A percentile compares a stretch with the other conserved stretches of the same genome.
These are phyloP conservation scores for Protobothrops flavoviridis DNA, from an alignment of 2,113 vertebrate genomes.

Conservation along the genomic window DNA sequence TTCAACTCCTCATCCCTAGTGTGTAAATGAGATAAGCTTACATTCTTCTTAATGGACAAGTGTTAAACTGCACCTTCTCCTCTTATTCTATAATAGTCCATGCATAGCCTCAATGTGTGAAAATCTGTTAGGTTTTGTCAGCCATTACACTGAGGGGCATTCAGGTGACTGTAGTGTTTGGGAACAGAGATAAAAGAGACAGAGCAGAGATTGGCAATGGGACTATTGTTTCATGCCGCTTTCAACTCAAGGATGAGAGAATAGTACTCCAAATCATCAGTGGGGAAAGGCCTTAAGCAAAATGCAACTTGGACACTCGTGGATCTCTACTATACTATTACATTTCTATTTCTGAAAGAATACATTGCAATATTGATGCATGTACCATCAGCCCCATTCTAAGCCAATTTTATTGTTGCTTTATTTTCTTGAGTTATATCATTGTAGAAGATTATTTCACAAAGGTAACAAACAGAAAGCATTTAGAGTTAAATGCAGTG, in stretches of 20 bases:
- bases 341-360: slow-evolving; percentile 24
- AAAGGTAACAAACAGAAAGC: slow-evolving; percentile 46
- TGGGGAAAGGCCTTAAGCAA: neutral
- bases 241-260: neutral
- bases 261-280: neutral
- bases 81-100: neutral
- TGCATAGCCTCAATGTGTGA: neutral
- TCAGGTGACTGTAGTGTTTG: neutral
- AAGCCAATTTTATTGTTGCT: slow-evolving; percentile 23
- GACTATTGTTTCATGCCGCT: neutral
- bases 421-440: slow-evolving; percentile 50
- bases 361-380: slow-evolving; percentile 15
- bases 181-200: neutral
- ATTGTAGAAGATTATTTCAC: slow-evolving; percentile 53
- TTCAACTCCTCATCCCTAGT: neutral
- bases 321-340: neutral
- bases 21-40: neutral
- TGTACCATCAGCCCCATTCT: slow-evolving; percentile 33
- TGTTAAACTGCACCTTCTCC: neutral
- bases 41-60: neutral
- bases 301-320: neutral
- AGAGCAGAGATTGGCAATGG: neutral
- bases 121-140: neutral
- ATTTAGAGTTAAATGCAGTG: slow-evolving; percentile 42
- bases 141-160: neutral